Conservation (phyloP, 2,113 vertebrate genomes). For the Tichodroma muraria region DNA sequence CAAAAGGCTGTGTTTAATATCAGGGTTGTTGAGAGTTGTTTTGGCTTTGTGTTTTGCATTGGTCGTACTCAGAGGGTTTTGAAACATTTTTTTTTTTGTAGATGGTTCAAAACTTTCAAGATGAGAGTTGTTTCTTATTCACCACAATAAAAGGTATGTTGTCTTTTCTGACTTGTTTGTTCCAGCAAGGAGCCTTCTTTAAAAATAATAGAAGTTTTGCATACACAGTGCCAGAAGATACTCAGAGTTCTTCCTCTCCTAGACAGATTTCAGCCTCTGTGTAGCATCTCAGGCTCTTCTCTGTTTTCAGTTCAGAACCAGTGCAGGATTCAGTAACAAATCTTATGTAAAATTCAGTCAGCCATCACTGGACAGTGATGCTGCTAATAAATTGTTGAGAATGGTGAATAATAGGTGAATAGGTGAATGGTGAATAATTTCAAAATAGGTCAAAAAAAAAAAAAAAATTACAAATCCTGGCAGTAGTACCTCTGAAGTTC, state of each 20-base stretch:
- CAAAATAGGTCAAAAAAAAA: not conserved
- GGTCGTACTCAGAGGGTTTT: not conserved
- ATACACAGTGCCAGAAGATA: not conserved
- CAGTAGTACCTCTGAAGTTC: not conserved
- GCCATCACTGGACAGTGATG: too few relatives aligned
- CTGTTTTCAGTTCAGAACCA: not conserved
- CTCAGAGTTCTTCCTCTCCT: not conserved
- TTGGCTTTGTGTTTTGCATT: not conserved
- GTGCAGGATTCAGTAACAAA: not conserved
- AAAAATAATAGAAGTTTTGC: not conserved
- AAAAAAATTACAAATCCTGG: not conserved
- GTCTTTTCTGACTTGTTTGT: not conserved
- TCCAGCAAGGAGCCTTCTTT: not conserved
- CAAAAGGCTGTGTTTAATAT: not conserved
- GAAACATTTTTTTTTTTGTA: conserved; percentile 25
- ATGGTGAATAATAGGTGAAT: too few relatives aligned
- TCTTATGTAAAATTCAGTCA: not conserved
- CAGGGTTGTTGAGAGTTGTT: not conserved
- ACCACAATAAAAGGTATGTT: conserved; percentile 88
- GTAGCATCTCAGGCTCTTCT: not conserved
- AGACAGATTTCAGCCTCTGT: not conserved
- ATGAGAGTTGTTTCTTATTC: conserved; percentile 96
- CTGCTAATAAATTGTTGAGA: not conserved
- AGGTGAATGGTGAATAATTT: too few relatives aligned
- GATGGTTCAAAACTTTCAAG: conserved; percentile 97